Evolutionary conservation across 2,888 invertebrate genomes (phyloP).

Genomic region (Metopia argyrocephala): DNA sequence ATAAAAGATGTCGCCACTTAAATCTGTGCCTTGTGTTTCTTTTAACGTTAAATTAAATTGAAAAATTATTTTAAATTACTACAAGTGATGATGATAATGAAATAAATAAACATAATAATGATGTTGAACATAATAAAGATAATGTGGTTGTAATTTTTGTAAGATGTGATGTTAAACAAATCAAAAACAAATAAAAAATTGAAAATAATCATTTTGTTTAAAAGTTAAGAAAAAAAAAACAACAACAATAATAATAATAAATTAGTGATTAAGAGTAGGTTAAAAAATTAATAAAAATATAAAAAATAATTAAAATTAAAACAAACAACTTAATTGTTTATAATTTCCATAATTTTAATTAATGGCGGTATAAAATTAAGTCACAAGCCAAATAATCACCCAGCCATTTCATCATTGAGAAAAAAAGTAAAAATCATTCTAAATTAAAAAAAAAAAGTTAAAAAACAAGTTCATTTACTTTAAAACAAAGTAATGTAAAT

Average conservation of each 20-base stretch:
- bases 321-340: conserved; percentile 37
- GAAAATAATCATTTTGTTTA: neutral
- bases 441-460: conserved; percentile 4
- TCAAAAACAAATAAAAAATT: neutral
- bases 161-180: conserved; percentile 12
- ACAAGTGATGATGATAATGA: neutral
- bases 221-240: too few species aligned
- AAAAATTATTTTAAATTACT: conserved; percentile 33
- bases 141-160: neutral
- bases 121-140: conserved; percentile 5
- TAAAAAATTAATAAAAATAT: neutral
- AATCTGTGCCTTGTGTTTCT: neutral
- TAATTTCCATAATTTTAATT: conserved; percentile 39
- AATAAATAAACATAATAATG: too few species aligned
- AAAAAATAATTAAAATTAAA: neutral
- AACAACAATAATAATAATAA: too few species aligned
- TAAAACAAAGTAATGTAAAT: too few species aligned
- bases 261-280: too few species aligned
- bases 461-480: too few species aligned
- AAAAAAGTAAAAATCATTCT: conserved; percentile 18
- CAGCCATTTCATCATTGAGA: neutral
- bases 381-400: conserved; percentile 1
- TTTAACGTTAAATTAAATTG: conserved; percentile 25
- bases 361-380: conserved; percentile 10
- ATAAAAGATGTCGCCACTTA: neutral